phyloP scores from a whole-genome alignment of 2,797 vertebrate genomes.

The Ataeniobius toweri region DNA sequence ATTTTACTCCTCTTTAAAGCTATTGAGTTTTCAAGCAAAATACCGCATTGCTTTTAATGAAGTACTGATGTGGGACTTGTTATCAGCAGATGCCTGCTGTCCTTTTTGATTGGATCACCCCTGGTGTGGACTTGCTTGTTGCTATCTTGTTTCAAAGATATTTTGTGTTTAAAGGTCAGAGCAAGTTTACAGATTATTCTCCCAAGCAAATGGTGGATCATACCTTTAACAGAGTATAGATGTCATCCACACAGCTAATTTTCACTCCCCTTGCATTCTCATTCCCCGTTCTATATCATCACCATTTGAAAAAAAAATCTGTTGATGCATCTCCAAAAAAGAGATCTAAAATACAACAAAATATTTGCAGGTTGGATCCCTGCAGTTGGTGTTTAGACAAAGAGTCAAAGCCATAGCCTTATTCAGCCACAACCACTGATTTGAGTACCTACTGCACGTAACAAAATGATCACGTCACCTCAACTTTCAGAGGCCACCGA shows the following conservation, averaged over 20 bases:
- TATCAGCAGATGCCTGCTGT: too few species aligned
- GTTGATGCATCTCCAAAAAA: not conserved
- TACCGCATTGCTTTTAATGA: too few species aligned
- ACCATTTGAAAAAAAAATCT: not conserved
- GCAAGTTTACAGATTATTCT: not conserved
- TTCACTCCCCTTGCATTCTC: not conserved
- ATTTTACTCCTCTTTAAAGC: not conserved
- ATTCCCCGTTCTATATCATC: not conserved
- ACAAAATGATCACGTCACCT: not conserved
- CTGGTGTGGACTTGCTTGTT: not conserved
- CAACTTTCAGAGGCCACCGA: not conserved
- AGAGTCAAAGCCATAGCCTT: not conserved
- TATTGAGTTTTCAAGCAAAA: not conserved
- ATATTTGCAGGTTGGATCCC: not conserved
- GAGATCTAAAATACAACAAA: not conserved
- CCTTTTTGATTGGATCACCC: too few species aligned
- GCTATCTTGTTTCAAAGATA: not conserved
- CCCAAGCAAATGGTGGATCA: not conserved
- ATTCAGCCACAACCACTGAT: not conserved
- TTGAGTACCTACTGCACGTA: not conserved
- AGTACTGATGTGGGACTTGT: too few species aligned
- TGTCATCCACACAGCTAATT: not conserved
- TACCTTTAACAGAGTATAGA: not conserved
- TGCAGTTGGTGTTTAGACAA: not conserved
- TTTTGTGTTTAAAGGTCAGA: not conserved